Evolutionary conservation across 2,888 invertebrate species (phyloP).

Genomic region (Mimachlamys varia): DNA sequence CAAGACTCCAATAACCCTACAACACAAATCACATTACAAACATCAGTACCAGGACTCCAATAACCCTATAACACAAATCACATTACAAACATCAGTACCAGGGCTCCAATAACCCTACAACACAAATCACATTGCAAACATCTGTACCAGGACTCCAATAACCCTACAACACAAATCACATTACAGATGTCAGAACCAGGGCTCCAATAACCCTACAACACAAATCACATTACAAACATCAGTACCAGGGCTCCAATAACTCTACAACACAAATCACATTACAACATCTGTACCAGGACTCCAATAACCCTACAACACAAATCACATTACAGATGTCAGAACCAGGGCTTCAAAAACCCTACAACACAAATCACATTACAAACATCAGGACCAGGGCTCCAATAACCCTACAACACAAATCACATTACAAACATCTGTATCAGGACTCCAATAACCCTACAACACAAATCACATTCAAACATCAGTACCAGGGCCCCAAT

Average conservation of each 20-base stretch:
- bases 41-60: conserved; percentile 67
- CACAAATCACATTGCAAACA: no score
- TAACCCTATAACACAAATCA: conserved; percentile 67
- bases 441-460: conserved; percentile 69
- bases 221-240: no score
- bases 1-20: conserved; percentile 69
- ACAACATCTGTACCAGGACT: no score
- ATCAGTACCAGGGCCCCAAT: conserved; percentile 67
- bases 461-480: no score
- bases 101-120: conserved; percentile 70
- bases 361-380: no score
- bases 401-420: conserved; percentile 67
- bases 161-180: conserved; percentile 67
- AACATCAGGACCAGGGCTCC: no score
- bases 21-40: no score
- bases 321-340: no score
- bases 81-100: no score
- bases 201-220: conserved; percentile 70
- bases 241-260: conserved; percentile 69
- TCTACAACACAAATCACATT: conserved; percentile 65
- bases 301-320: conserved; percentile 68
- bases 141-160: conserved; percentile 67
- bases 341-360: conserved; percentile 70
- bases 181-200: no score
- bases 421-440: no score